Evolutionary conservation across 2,888 invertebrate species (phyloP), one percentile per base, ranked within the genome.

Genomic region (Eilema sororculum): DNA sequence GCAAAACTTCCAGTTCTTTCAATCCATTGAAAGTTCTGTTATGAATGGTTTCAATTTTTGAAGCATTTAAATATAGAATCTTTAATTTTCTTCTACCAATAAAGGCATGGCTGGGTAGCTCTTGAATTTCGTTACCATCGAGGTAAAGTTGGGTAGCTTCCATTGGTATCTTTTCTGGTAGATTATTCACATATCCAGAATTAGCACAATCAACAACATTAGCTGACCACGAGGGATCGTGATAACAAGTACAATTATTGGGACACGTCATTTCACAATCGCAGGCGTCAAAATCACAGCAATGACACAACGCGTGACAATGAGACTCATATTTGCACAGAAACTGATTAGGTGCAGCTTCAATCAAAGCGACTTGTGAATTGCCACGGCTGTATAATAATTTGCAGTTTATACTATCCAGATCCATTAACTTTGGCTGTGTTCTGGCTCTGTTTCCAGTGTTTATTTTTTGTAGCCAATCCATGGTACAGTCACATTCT

Each of bases 191-290:
- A 90, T 97, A 97, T 65, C 97, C 97, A 77, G 97, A 96, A 73
- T 95, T 96, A 64, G 97, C 97, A 87, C 98, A 98, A 90, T 98
- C 98, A 66, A 98, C 98, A 64, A 98, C 97, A 93, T 98, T 98
- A 25, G 98, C 97, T 61, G 97, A 96, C 97, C 98, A 98, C 30
- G 97, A 97, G 87, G 98, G 97, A 91, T 98, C 98, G 88, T 98
- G 98, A 93, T 98, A 98, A 91, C 98, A 98, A 69, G 97, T 97
- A 92, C 98, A 98, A 87, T 98, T 98, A 69, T 96, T 96, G 30
- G 98, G 98, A 86, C 98, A 98, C 66, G 97, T 98, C 97, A 98
- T 98, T 95, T 98, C 98, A 94, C 98, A 98, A 92, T 98, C 98
- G 90, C 98, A 98, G 52, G 98, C 98, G 86, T 98, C 98, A 88